A percentile compares a stretch with the other conserved stretches of the same genome.
These are phyloP conservation scores for Brotula barbata DNA, from an alignment of 2,797 vertebrate genomes.

Conservation along the genomic window DNA sequence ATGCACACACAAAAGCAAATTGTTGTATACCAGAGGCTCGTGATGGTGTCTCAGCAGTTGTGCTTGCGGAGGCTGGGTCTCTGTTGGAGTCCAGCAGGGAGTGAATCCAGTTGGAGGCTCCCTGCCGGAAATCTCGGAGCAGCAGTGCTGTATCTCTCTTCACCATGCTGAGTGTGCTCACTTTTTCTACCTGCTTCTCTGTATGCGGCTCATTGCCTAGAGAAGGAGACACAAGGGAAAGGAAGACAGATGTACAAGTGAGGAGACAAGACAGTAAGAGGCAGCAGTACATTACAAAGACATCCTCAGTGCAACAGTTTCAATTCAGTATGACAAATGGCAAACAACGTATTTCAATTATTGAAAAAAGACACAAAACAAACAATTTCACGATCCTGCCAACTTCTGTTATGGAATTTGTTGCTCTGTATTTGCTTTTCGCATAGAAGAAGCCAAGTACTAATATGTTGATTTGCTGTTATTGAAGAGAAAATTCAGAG, in stretches of 20 bases:
- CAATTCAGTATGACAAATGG: neutral
- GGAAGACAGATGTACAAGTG: conserved; percentile 6
- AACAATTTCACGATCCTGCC: conserved; percentile 4
- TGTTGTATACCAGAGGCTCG: conserved; percentile 55
- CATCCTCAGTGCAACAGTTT: neutral
- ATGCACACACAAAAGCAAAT: conserved; percentile 15
- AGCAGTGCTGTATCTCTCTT: conserved; percentile 84
- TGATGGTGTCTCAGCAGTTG: conserved; percentile 43
- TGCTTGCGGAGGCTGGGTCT: conserved; percentile 41
- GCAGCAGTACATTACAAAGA: conserved; percentile 10
- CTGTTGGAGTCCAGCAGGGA: conserved; percentile 81
- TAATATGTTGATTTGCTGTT: no score
- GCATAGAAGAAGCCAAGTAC: no score
- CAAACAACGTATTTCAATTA: conserved; percentile 22
- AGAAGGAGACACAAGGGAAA: conserved; percentile 1
- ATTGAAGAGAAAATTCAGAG: no score
- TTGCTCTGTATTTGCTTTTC: no score
- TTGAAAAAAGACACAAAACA: conserved; percentile 9
- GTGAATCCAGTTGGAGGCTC: conserved; percentile 88
- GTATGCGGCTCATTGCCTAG: conserved; percentile 72
- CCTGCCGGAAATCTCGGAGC: conserved; percentile 83
- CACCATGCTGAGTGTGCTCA: conserved; percentile 82
- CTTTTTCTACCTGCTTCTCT: conserved; percentile 81
- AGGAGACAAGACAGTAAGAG: conserved; percentile 20
- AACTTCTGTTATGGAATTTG: neutral